These are phyloP conservation scores for human (Homo sapiens) DNA, from an alignment of 2,113 vertebrate species.

Conservation along the genomic window GRCh38 chr11:103031001-103031500, in stretches of 20 bases:
- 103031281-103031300: background rate
- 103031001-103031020: background rate
- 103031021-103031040: too few relatives aligned
- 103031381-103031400: background rate
- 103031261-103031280: background rate
- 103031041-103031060: background rate
- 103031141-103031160: background rate
- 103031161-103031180: background rate
- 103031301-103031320: too few relatives aligned
- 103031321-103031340: background rate
- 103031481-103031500: background rate
- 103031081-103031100: too few relatives aligned
- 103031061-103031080: background rate
- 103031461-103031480: background rate
- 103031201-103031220: background rate
- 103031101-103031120: background rate
- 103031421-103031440: background rate
- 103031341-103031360: background rate
- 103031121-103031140: background rate
- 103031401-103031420: background rate
- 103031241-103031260: background rate
- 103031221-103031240: background rate
- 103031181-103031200: too few relatives aligned
- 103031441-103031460: background rate
- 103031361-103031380: background rate